Conservation (phyloP, 2,888 invertebrate genomes). For the Physocephala rufipes region DNA sequence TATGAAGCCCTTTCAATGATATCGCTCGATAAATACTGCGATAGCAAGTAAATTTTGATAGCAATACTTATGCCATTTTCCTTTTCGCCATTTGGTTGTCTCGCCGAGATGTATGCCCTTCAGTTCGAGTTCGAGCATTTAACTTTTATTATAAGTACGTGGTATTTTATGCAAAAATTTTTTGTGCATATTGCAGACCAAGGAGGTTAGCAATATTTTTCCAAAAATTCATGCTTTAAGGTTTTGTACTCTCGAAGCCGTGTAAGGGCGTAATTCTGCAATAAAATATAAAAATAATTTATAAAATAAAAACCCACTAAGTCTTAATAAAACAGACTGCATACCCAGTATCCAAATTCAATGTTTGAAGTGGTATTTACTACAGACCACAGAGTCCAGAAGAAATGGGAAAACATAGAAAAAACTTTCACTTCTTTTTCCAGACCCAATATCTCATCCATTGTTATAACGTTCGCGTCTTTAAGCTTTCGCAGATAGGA, state of each 20-base stretch:
- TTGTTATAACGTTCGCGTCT: slow-evolving; percentile 63
- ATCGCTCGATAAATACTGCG: too few relatives aligned
- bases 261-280: slow-evolving; percentile 59
- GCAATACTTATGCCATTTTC: too few relatives aligned
- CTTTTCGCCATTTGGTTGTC: too few relatives aligned
- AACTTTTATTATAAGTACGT: slow-evolving; percentile 12
- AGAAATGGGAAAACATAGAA: slow-evolving; percentile 86
- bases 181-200: not conserved
- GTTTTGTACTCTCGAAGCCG: slow-evolving; percentile 59
- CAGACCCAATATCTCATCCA: slow-evolving; percentile 72
- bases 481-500: slow-evolving; percentile 60
- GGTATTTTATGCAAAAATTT: slow-evolving; percentile 22
- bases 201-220: not conserved
- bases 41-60: too few relatives aligned
- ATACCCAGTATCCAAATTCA: slow-evolving; percentile 94
- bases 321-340: slow-evolving; percentile 52
- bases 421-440: slow-evolving; percentile 84
- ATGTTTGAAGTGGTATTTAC: slow-evolving; percentile 89
- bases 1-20: too few relatives aligned
- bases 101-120: not conserved
- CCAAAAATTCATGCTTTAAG: slow-evolving; percentile 52
- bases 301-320: not conserved
- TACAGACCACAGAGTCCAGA: slow-evolving; percentile 94
- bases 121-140: not conserved
- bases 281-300: slow-evolving; percentile 18